Evolutionary conservation across 2,888 invertebrate species (phyloP).

Genomic region (Spilarctia lutea): DNA sequence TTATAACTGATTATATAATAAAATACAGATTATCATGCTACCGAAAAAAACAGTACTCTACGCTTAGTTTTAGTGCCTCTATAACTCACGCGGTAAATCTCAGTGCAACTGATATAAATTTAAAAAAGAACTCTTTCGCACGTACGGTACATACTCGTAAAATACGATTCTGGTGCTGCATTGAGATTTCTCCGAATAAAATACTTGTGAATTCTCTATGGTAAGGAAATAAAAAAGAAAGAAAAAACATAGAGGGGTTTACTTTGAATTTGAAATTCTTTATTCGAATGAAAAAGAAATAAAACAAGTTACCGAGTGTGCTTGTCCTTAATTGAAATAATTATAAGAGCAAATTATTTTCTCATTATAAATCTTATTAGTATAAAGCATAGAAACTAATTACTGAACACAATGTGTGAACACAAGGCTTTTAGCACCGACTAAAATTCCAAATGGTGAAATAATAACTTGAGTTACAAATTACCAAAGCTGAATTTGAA

Average conservation of each 20-base stretch:
- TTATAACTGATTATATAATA: too few species aligned
- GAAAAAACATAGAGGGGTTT: too few species aligned
- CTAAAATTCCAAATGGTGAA: constrained; percentile 4
- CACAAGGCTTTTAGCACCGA: not conserved
- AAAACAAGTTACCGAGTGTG: not conserved
- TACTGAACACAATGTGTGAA: not conserved
- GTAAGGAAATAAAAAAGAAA: constrained; percentile 7
- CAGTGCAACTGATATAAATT: constrained; percentile 29
- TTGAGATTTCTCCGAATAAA: constrained; percentile 31
- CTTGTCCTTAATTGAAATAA: not conserved
- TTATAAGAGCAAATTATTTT: not conserved
- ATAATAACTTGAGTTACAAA: constrained; percentile 8
- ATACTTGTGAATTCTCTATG: constrained; percentile 2
- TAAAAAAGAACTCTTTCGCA: constrained; percentile 35
- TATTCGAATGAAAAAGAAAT: constrained; percentile 3
- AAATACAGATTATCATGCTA: too few species aligned
- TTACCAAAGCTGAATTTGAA: constrained; percentile 6
- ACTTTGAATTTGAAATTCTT: not conserved
- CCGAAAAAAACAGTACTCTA: too few species aligned
- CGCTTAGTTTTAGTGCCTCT: not conserved
- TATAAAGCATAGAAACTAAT: not conserved
- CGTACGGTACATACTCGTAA: constrained; percentile 43
- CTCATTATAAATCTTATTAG: not conserved
- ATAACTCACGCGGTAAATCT: constrained; percentile 24
- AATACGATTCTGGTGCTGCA: constrained; percentile 36